Conservation (phyloP, 2,888 invertebrate species). For the Torymus aiolomorphi region DNA sequence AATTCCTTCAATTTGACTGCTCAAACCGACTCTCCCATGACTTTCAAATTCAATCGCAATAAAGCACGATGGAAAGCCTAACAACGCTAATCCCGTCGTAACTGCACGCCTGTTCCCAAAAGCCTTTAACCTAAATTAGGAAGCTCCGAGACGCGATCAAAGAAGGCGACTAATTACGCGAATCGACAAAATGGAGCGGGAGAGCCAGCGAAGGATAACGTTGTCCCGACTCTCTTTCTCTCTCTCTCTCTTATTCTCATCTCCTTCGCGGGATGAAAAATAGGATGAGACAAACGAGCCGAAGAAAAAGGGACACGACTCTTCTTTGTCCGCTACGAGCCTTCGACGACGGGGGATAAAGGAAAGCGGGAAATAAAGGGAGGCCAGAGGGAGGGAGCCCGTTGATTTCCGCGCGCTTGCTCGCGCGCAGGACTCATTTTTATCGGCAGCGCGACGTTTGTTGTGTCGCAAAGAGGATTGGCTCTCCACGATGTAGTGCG, state of each 20-base stretch:
- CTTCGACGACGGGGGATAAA: constrained; percentile 13
- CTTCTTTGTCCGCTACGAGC: constrained; percentile 31
- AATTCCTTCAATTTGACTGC: too few species aligned
- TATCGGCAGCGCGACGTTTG: constrained; percentile 19
- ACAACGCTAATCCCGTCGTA: too few species aligned
- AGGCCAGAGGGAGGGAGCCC: background rate
- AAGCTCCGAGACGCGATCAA: background rate
- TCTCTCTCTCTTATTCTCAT: too few species aligned
- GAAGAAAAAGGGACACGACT: constrained; percentile 18
- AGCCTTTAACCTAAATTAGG: background rate
- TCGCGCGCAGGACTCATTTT: constrained; percentile 29
- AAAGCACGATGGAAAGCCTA: too few species aligned
- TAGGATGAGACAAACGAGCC: constrained; percentile 28
- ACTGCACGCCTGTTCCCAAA: too few species aligned
- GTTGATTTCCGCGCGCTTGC: constrained; percentile 18
- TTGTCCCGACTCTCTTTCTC: too few species aligned
- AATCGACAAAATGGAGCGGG: background rate
- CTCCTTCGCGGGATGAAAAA: background rate
- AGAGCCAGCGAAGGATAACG: background rate
- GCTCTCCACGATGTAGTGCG: too few species aligned
- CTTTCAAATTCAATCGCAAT: too few species aligned
- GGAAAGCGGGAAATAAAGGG: constrained; percentile 18
- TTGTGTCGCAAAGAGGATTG: constrained; percentile 35
- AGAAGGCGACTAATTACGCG: constrained; percentile 28
- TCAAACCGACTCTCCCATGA: too few species aligned